Conservation (phyloP, 2,797 vertebrate species). For the Poecilia gillii region DNA sequence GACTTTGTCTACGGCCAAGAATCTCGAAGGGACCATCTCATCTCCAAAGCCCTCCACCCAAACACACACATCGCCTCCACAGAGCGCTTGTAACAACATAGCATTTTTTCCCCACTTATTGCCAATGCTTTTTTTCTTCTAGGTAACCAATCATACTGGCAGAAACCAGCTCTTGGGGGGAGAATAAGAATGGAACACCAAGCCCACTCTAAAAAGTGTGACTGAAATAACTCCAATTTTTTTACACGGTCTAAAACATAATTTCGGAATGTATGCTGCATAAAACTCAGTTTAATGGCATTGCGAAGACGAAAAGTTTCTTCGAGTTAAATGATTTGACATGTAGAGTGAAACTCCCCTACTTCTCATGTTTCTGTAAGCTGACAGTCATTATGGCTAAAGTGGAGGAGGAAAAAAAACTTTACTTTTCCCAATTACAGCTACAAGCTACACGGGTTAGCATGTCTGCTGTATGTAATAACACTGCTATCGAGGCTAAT, state of each 20-base stretch:
- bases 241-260: not conserved
- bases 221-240: not conserved
- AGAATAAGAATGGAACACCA: not conserved
- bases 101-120: not conserved
- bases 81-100: not conserved
- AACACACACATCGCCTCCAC: conserved; percentile 1
- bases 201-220: not conserved
- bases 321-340: not conserved
- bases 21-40: not conserved
- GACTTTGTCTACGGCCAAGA: not conserved
- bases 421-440: too few species aligned
- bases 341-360: too few species aligned
- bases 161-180: not conserved
- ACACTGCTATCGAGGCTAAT: too few species aligned
- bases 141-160: not conserved
- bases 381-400: too few species aligned
- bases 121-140: not conserved
- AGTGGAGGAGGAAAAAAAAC: too few species aligned
- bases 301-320: not conserved
- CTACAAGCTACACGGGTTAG: too few species aligned
- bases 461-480: too few species aligned
- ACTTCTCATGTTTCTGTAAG: too few species aligned
- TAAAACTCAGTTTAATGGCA: not conserved
- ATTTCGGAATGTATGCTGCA: not conserved
- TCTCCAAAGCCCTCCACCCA: not conserved